These are phyloP conservation scores for Etheostoma spectabile DNA, from an alignment of 2,113 vertebrate genomes.

Conservation along the genomic window DNA sequence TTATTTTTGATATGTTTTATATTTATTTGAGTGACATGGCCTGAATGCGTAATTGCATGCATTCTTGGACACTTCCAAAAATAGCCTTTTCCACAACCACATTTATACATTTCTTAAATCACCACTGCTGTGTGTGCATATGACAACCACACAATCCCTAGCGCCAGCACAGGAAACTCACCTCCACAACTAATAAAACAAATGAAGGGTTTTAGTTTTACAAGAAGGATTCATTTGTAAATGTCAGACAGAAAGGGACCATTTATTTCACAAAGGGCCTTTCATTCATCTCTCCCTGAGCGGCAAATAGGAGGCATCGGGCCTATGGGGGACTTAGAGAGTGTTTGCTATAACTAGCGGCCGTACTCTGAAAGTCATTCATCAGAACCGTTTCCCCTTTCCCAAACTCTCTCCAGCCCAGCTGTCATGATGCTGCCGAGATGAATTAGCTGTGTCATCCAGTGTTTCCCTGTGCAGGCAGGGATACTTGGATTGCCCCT, in stretches of 20 bases:
- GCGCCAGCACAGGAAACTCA: constrained; percentile 5
- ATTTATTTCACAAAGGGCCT: constrained; percentile 73
- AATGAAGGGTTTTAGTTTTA: constrained; percentile 61
- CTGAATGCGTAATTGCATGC: background rate
- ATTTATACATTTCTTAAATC: constrained; percentile 33
- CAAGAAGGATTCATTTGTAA: constrained; percentile 68
- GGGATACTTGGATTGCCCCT: constrained; percentile 37
- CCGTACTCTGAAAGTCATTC: constrained; percentile 70
- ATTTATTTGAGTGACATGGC: background rate
- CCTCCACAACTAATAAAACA: constrained; percentile 55
- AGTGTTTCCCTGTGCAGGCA: constrained; percentile 38
- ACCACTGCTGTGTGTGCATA: constrained; percentile 5
- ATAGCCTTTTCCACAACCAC: background rate
- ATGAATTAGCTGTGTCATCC: constrained; percentile 72
- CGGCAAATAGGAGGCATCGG: constrained; percentile 61
- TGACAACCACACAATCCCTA: constrained; percentile 14
- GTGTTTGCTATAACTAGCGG: constrained; percentile 67
- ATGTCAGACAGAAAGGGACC: constrained; percentile 64
- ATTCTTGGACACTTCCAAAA: background rate
- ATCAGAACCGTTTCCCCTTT: constrained; percentile 69
- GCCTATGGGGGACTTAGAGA: constrained; percentile 50
- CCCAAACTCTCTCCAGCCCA: constrained; percentile 51
- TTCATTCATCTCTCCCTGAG: constrained; percentile 68
- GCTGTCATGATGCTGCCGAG: constrained; percentile 65
- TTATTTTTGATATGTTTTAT: background rate